phyloP scores from a whole-genome alignment of 1,140 invertebrate species.

The Portunus trituberculatus region DNA sequence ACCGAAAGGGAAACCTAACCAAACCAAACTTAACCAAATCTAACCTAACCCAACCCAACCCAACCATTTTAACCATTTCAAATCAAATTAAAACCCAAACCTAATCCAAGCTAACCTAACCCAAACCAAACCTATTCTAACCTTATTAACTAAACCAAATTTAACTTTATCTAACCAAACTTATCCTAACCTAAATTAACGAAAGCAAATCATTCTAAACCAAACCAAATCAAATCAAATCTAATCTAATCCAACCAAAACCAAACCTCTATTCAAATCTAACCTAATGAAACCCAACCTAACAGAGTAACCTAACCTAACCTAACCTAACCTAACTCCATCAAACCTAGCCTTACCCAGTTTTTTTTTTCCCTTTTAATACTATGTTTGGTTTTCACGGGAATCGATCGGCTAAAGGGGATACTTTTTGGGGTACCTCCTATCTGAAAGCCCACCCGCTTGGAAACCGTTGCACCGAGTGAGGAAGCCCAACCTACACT shows the following conservation, averaged over 20 bases:
- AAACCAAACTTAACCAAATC: neutral
- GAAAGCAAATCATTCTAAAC: no score
- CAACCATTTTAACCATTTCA: no score
- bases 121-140: conserved; percentile 14
- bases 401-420: no score
- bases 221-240: neutral
- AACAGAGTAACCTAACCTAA: conserved; percentile 36
- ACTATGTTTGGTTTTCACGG: no score
- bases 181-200: conserved; percentile 31
- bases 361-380: no score
- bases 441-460: no score
- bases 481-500: no score
- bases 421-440: no score
- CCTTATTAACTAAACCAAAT: no score
- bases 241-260: neutral
- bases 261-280: neutral
- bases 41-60: neutral
- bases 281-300: neutral
- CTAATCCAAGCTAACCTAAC: conserved; percentile 35
- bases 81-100: no score
- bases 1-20: no score
- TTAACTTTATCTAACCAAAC: conserved; percentile 35
- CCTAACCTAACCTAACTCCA: conserved; percentile 35
- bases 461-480: no score
- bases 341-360: conserved; percentile 28